These are phyloP conservation scores for Hetaerina americana DNA, from an alignment of 1,140 invertebrate species.

Conservation along the genomic window DNA sequence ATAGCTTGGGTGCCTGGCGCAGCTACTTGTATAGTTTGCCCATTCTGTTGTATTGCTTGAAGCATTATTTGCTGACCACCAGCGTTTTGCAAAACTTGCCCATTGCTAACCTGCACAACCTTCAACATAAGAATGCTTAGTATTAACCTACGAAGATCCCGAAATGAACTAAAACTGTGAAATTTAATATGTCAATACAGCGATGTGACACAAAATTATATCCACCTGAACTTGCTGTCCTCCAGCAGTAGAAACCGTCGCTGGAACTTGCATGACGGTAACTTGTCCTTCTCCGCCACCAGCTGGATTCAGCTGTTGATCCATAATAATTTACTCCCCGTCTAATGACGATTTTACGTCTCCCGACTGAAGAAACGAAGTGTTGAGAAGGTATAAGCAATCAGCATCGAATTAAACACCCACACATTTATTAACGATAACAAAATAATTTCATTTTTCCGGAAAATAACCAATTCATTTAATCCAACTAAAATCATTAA, in stretches of 20 bases:
- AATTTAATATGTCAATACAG: too few relatives aligned
- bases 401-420: too few relatives aligned
- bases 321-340: slow-evolving; percentile 13
- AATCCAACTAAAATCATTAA: too few relatives aligned
- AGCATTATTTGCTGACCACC: slow-evolving; percentile 29
- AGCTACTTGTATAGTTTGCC: slow-evolving; percentile 47
- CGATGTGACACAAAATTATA: not conserved
- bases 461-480: too few relatives aligned
- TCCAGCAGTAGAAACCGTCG: slow-evolving; percentile 12
- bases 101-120: slow-evolving; percentile 34
- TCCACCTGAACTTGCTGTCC: slow-evolving; percentile 15
- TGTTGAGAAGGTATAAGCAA: not conserved
- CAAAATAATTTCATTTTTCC: too few relatives aligned
- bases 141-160: not conserved
- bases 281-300: slow-evolving; percentile 19
- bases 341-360: not conserved
- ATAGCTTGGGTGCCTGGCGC: slow-evolving; percentile 36
- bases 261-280: slow-evolving; percentile 28
- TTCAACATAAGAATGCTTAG: not conserved
- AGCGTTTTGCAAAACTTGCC: slow-evolving; percentile 28
- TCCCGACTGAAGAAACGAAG: slow-evolving; percentile 6
- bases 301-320: slow-evolving; percentile 16
- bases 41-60: slow-evolving; percentile 26
- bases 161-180: slow-evolving; percentile 7
- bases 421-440: too few relatives aligned